Percentiles rank a stretch among this genome's conserved stretches.
Evolutionary conservation across 2,113 vertebrate species (phyloP).

Genomic region (Cairina moschata): DNA sequence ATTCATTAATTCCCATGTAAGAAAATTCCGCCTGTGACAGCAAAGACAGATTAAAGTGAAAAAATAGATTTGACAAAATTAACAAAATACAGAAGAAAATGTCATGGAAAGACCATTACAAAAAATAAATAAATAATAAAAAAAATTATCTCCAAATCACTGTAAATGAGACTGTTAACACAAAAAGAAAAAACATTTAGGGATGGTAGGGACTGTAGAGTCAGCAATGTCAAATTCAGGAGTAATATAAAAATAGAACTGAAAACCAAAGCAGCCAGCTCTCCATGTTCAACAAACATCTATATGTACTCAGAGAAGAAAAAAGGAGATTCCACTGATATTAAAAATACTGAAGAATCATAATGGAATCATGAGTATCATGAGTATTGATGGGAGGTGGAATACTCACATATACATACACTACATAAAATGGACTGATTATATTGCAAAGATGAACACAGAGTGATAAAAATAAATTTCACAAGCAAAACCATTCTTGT

Average conservation of each 20-base stretch:
- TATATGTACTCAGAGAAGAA: neutral
- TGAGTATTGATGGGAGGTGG: rapidly evolving
- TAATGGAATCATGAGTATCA: neutral
- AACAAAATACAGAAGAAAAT: neutral
- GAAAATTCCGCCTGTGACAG: neutral
- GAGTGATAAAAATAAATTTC: neutral
- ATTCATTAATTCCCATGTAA: neutral
- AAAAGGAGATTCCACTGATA: neutral
- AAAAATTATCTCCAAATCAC: neutral
- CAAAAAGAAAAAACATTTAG: neutral
- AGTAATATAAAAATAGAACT: neutral
- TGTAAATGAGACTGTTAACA: neutral
- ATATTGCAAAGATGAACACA: neutral
- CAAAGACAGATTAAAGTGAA: neutral
- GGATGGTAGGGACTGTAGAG: neutral
- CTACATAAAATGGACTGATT: neutral
- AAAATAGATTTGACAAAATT: neutral
- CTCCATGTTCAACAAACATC: neutral
- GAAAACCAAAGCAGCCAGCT: neutral
- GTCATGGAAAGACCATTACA: neutral
- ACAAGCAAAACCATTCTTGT: neutral
- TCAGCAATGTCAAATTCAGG: neutral
- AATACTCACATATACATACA: neutral
- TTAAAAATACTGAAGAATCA: neutral
- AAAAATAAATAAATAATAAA: neutral